A percentile compares a stretch with the other conserved stretches of the same genome.
phyloP scores from a whole-genome alignment of 2,113 vertebrate genomes.

The Poeciliopsis prolifica region DNA sequence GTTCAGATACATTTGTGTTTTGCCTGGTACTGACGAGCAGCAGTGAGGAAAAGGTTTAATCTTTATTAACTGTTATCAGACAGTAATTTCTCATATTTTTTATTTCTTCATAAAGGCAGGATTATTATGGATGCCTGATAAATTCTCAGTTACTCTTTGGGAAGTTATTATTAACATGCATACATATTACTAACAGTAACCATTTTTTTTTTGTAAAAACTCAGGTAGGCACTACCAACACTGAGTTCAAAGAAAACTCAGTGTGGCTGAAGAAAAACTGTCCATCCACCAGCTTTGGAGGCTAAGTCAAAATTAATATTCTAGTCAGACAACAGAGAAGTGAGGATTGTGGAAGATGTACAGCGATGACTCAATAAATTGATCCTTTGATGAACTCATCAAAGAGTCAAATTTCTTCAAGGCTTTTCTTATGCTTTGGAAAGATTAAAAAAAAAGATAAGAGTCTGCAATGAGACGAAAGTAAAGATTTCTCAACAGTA shows the following conservation, averaged over 20 bases:
- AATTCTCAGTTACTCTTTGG: too few species aligned
- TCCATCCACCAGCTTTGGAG: constrained; percentile 17
- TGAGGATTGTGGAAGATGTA: constrained; percentile 45
- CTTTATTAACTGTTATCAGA: neutral
- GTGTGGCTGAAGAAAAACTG: constrained; percentile 7
- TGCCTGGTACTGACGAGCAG: neutral
- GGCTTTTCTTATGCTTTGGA: constrained; percentile 52
- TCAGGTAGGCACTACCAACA: neutral
- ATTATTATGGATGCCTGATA: too few species aligned
- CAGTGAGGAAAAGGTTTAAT: neutral
- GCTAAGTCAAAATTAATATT: constrained; percentile 49
- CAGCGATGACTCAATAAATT: constrained; percentile 55
- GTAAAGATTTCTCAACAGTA: constrained; percentile 12
- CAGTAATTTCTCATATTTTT: too few species aligned
- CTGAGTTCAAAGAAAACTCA: neutral
- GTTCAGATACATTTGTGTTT: neutral
- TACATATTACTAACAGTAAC: too few species aligned
- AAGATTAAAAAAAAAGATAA: constrained; percentile 47
- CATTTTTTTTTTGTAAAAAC: neutral
- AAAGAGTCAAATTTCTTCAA: constrained; percentile 55
- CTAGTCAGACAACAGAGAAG: constrained; percentile 46
- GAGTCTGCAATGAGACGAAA: constrained; percentile 37
- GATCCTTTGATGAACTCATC: constrained; percentile 66
- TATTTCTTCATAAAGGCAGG: too few species aligned
- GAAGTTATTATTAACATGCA: too few species aligned